phyloP scores from a whole-genome alignment of 2,113 vertebrate species.

The Dicrurus megarhynchus region DNA sequence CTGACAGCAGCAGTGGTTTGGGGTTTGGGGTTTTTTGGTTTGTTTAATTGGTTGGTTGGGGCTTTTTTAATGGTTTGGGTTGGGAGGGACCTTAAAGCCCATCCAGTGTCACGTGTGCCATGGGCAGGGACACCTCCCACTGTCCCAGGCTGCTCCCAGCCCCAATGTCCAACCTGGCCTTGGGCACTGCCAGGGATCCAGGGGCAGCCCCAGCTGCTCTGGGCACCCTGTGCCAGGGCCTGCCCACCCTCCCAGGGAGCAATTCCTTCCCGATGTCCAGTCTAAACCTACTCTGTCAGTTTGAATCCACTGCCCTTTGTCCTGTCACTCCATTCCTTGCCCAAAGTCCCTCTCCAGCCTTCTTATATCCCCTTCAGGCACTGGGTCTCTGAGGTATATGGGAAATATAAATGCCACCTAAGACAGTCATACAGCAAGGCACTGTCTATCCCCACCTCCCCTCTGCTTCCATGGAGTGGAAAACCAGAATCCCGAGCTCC shows the following conservation, averaged over 20 bases:
- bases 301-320: not conserved
- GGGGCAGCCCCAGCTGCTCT: not conserved
- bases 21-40: rapidly evolving
- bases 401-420: not conserved
- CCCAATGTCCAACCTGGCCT: not conserved
- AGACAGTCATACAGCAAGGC: not conserved
- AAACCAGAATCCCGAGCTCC: not conserved
- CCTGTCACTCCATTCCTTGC: not conserved
- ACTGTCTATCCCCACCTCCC: not conserved
- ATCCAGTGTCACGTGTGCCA: rapidly evolving
- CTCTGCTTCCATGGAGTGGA: not conserved
- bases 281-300: not conserved
- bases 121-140: not conserved
- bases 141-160: not conserved
- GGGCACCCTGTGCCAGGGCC: not conserved
- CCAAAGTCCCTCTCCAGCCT: not conserved
- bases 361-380: not conserved
- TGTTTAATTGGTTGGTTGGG: not conserved
- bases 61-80: not conserved
- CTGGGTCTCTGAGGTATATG: not conserved
- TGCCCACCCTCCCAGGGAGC: not conserved
- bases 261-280: not conserved
- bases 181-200: not conserved
- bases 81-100: not conserved
- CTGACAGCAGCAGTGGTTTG: not conserved